These are phyloP conservation scores for Bruchidius siliquastri DNA, from an alignment of 2,888 invertebrate genomes.

Conservation along the genomic window DNA sequence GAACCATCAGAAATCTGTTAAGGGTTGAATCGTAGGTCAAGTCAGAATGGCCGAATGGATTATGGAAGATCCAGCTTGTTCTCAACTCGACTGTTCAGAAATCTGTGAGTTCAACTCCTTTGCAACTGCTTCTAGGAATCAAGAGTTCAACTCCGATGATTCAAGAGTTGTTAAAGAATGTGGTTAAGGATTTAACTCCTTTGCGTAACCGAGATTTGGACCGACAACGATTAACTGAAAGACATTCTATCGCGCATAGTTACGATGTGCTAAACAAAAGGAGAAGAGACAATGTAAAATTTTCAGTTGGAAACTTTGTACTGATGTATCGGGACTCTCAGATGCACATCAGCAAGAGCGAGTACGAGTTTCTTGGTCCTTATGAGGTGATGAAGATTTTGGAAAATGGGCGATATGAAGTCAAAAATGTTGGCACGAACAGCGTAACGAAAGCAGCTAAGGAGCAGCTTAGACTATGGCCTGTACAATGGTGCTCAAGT, in stretches of 20 bases:
- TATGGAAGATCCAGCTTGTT: conserved; percentile 25
- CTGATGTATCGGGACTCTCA: conserved; percentile 23
- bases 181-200: conserved; percentile 16
- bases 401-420: conserved; percentile 11
- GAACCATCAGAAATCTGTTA: conserved; percentile 22
- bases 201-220: conserved; percentile 17
- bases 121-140: conserved; percentile 22
- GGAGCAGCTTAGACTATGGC: conserved; percentile 16
- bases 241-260: neutral
- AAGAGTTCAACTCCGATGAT: conserved; percentile 19
- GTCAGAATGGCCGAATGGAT: conserved; percentile 21
- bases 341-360: conserved; percentile 21
- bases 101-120: conserved; percentile 17
- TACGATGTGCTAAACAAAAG: conserved; percentile 7
- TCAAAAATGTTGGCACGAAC: conserved; percentile 15
- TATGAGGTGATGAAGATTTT: conserved; percentile 18
- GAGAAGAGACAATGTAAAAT: conserved; percentile 15
- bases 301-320: conserved; percentile 21
- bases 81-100: conserved; percentile 26
- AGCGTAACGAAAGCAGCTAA: conserved; percentile 15
- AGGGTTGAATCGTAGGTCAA: conserved; percentile 18
- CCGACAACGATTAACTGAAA: conserved; percentile 11
- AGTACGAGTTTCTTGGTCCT: conserved; percentile 22
- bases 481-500: conserved; percentile 13
- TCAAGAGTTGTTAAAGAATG: conserved; percentile 18